Evolutionary conservation across 1,140 invertebrate species (phyloP).

Genomic region (Sinonovacula constricta): DNA sequence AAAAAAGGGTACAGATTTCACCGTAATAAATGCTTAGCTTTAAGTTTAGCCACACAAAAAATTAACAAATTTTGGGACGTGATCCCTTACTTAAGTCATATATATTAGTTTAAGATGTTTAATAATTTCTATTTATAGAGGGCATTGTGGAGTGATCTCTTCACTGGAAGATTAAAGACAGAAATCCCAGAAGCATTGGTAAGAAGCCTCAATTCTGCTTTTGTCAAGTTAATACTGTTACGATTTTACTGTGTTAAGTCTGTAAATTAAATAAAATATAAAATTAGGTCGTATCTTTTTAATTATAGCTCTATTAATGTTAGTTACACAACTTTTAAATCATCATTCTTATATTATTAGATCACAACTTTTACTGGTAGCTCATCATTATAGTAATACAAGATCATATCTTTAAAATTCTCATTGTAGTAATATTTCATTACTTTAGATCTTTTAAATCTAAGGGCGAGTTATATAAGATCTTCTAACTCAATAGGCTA

Average conservation of each 20-base stretch:
- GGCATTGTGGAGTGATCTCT: conserved; percentile 97
- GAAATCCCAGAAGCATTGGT: conserved; percentile 96
- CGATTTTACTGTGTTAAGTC: too few species aligned
- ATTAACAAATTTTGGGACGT: neutral
- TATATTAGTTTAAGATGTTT: neutral
- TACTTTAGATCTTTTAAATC: too few species aligned
- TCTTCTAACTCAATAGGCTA: neutral
- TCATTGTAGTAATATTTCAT: too few species aligned
- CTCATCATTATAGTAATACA: too few species aligned
- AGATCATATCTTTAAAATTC: too few species aligned
- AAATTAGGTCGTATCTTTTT: neutral
- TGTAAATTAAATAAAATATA: neutral
- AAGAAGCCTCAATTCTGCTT: conserved; percentile 59
- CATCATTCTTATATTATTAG: neutral
- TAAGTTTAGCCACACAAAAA: neutral
- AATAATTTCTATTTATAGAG: conserved; percentile 63
- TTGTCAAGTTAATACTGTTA: too few species aligned
- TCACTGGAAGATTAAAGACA: conserved; percentile 90
- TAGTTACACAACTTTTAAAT: neutral
- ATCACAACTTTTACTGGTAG: neutral
- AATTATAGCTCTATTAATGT: neutral
- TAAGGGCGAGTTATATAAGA: neutral
- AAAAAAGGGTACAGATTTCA: neutral
- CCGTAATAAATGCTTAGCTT: neutral
- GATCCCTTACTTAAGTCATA: neutral